Conservation (phyloP, 2,113 vertebrate genomes). For the Ctenomys sociabilis region DNA sequence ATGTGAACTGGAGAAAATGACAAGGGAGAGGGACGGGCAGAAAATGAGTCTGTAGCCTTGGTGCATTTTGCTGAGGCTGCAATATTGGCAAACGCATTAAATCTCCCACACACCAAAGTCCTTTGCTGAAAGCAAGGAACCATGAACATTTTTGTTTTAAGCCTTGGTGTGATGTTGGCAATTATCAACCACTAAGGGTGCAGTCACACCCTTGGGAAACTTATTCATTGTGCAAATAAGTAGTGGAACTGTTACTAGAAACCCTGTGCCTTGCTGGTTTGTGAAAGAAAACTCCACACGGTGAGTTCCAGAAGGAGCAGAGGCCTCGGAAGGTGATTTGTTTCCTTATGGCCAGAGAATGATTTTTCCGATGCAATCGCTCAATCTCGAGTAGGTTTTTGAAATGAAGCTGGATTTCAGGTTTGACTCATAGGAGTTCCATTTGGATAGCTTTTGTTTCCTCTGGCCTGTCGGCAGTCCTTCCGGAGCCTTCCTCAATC, state of each 20-base stretch:
- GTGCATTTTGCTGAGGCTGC: background rate
- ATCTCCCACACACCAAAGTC: background rate
- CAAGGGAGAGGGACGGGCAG: background rate
- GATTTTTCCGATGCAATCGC: conserved; percentile 45
- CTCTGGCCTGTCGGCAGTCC: background rate
- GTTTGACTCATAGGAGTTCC: background rate
- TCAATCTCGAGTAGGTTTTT: conserved; percentile 49
- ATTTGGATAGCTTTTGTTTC: conserved; percentile 47
- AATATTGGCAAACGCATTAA: background rate
- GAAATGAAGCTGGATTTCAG: conserved; percentile 56
- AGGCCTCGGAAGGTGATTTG: background rate
- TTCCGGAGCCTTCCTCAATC: conserved; percentile 41
- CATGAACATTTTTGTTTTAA: conserved; percentile 1
- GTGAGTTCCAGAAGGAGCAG: background rate
- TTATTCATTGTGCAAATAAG: background rate
- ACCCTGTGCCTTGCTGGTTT: background rate
- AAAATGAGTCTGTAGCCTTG: background rate
- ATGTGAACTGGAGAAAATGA: background rate
- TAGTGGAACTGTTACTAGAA: background rate
- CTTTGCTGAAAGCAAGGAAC: background rate
- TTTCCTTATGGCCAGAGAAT: background rate
- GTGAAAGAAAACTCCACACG: background rate
- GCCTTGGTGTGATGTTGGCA: background rate
- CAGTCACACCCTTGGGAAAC: background rate
- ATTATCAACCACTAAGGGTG: background rate